phyloP scores from a whole-genome alignment of 2,888 invertebrate species.

The Globia sparganii region DNA sequence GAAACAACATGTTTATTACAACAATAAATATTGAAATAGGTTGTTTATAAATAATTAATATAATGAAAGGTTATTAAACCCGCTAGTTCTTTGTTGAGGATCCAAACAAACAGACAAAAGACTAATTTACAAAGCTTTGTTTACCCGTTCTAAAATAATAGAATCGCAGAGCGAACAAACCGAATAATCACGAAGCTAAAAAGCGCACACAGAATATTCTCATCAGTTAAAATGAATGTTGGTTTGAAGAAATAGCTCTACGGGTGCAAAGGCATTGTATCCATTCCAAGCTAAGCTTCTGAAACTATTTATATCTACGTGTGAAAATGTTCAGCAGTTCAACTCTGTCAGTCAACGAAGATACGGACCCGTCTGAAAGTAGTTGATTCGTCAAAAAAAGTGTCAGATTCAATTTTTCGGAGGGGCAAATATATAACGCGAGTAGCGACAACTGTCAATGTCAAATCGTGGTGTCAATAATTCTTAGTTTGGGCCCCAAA shows the following conservation, averaged over 20 bases:
- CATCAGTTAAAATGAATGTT: constrained; percentile 68
- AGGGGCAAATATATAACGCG: too few species aligned
- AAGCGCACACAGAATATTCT: constrained; percentile 63
- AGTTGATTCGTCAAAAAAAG: background rate
- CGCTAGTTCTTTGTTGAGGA: constrained; percentile 31
- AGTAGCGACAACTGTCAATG: background rate
- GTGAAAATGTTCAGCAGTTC: background rate
- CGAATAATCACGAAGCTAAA: constrained; percentile 63
- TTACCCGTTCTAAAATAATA: constrained; percentile 58
- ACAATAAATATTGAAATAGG: constrained; percentile 14
- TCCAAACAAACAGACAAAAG: constrained; percentile 48
- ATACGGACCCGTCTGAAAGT: too few species aligned
- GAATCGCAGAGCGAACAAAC: constrained; percentile 57
- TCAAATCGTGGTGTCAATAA: background rate
- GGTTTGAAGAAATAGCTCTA: constrained; percentile 67
- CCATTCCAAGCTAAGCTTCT: constrained; percentile 34
- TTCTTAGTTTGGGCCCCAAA: too few species aligned
- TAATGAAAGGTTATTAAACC: constrained; percentile 40
- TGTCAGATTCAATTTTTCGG: too few species aligned
- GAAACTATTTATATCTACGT: constrained; percentile 23
- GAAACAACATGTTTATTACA: constrained; percentile 38
- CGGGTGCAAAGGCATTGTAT: constrained; percentile 61
- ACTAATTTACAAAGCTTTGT: constrained; percentile 60
- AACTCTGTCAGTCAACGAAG: too few species aligned
- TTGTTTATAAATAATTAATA: constrained; percentile 15